Evolutionary conservation across 2,797 vertebrate genomes (phyloP).

Genomic region (Melanotaenia trifasciata): DNA sequence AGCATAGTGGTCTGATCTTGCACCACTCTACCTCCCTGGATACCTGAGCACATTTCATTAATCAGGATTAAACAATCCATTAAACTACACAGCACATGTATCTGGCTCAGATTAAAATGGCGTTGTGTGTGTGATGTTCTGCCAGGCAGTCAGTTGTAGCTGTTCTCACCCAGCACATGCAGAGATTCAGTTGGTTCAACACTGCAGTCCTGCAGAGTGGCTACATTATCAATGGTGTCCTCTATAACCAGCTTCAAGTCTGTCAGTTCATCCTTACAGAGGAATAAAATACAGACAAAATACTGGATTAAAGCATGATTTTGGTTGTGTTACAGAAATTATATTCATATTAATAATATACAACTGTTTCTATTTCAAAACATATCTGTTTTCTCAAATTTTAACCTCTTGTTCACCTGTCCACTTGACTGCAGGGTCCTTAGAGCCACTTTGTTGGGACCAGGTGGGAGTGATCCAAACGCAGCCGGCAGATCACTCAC

Average conservation of each 20-base stretch:
- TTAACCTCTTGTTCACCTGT: constrained; percentile 79
- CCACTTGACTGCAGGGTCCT: constrained; percentile 86
- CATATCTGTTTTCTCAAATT: not conserved
- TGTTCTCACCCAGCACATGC: constrained; percentile 85
- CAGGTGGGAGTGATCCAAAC: constrained; percentile 85
- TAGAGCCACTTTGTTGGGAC: constrained; percentile 83
- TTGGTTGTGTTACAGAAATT: not conserved
- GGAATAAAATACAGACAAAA: constrained; percentile 6
- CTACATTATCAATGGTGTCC: constrained; percentile 91
- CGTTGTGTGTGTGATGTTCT: not conserved
- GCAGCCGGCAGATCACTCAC: constrained; percentile 87
- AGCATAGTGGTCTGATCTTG: constrained; percentile 88
- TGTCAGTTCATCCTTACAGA: constrained; percentile 86
- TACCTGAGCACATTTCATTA: constrained; percentile 46
- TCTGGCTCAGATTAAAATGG: not conserved
- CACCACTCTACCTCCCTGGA: constrained; percentile 83
- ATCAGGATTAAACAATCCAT: constrained; percentile 5
- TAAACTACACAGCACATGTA: not conserved
- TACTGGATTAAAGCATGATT: not conserved
- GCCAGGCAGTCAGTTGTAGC: not conserved
- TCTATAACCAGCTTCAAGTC: constrained; percentile 93
- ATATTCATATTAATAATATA: not conserved
- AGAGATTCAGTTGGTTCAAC: constrained; percentile 85
- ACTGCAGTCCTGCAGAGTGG: constrained; percentile 92
- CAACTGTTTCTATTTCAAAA: not conserved